phyloP scores from a whole-genome alignment of 1,140 invertebrate species.

The Euura saliciscinereae region DNA sequence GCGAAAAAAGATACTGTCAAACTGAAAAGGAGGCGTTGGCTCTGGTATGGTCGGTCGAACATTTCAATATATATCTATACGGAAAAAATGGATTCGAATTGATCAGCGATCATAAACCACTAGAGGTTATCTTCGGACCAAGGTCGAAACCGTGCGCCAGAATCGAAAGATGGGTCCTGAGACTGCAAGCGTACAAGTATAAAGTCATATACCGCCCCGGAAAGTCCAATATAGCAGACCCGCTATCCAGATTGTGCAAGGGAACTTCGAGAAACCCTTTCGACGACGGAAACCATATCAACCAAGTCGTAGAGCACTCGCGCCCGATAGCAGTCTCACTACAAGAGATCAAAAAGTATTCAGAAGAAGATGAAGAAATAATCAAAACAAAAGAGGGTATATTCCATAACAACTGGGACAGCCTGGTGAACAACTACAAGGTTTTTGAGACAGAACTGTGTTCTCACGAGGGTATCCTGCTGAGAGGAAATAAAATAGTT shows the following conservation, averaged over 20 bases:
- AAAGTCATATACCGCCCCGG: conserved; percentile 29
- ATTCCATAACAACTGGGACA: too few relatives aligned
- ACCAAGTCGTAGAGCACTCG: conserved; percentile 14
- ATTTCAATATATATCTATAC: conserved; percentile 31
- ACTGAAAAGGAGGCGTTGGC: conserved; percentile 42
- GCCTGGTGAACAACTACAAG: neutral
- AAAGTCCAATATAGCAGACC: conserved; percentile 27
- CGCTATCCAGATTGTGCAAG: conserved; percentile 22
- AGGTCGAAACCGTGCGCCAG: conserved; percentile 30
- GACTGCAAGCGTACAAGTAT: conserved; percentile 35
- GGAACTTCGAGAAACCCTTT: conserved; percentile 2
- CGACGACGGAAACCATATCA: conserved; percentile 18
- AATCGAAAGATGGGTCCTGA: conserved; percentile 34
- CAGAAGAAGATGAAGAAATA: too few relatives aligned
- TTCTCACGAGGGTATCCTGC: conserved; percentile 21
- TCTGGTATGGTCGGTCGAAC: conserved; percentile 34
- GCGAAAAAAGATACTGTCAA: conserved; percentile 31
- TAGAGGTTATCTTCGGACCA: conserved; percentile 32
- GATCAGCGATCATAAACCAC: conserved; percentile 37
- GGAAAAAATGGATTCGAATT: conserved; percentile 29
- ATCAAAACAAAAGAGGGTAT: too few relatives aligned
- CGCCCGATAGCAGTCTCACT: conserved; percentile 19
- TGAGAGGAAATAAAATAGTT: conserved; percentile 16
- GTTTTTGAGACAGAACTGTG: conserved; percentile 21
- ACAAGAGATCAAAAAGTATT: conserved; percentile 16